phyloP scores from a whole-genome alignment of 2,888 invertebrate genomes.

The Galerucella nymphaeae region DNA sequence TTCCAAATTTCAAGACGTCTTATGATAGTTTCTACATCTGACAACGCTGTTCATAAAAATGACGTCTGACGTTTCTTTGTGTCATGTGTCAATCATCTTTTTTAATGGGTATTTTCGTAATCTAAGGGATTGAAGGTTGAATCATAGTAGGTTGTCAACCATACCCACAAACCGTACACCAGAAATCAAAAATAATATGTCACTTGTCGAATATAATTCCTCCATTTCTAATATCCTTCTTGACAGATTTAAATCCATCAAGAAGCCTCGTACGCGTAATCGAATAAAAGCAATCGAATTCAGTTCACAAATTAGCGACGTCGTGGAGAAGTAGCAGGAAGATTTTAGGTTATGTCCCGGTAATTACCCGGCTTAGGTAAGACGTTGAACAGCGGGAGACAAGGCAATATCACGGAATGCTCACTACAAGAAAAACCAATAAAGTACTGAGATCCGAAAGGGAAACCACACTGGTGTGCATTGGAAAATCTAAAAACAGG shows the following conservation, averaged over 20 bases:
- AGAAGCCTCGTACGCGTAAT: conserved; percentile 19
- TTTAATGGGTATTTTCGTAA: too few species aligned
- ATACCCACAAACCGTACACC: too few species aligned
- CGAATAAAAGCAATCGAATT: conserved; percentile 33
- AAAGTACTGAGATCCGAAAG: conserved; percentile 57
- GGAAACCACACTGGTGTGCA: conserved; percentile 5
- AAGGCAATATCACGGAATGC: conserved; percentile 58
- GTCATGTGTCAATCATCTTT: too few species aligned
- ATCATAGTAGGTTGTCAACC: too few species aligned
- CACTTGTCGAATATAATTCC: too few species aligned
- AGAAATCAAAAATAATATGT: too few species aligned
- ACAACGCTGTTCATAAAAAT: too few species aligned
- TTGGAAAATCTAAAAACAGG: background rate
- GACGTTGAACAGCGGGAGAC: conserved; percentile 53
- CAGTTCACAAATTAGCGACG: conserved; percentile 41
- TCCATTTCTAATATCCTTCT: too few species aligned
- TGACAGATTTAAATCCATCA: background rate
- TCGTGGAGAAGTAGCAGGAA: conserved; percentile 39
- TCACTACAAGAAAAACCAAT: conserved; percentile 55
- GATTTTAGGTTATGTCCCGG: conserved; percentile 52
- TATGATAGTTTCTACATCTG: too few species aligned
- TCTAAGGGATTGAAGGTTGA: too few species aligned
- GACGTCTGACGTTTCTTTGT: too few species aligned
- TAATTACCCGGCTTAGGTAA: conserved; percentile 59
- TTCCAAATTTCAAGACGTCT: too few species aligned